Conservation (phyloP, 2,888 invertebrate genomes). For the Nemoura dubitans region DNA sequence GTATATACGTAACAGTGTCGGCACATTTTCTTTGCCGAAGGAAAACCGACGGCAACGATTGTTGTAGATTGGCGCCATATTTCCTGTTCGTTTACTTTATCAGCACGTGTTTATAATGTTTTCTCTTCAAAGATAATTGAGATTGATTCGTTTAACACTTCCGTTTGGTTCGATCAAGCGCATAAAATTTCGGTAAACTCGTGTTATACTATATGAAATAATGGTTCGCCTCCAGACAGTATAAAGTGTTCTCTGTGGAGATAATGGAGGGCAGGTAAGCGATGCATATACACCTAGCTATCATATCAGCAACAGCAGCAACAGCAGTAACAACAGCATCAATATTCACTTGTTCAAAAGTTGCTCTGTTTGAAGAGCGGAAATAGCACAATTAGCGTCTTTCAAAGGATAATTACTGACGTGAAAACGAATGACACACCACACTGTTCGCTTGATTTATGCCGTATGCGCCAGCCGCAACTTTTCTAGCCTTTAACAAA, state of each 20-base stretch:
- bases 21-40: background rate
- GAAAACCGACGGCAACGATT: background rate
- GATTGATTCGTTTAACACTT: slow-evolving; percentile 17
- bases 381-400: background rate
- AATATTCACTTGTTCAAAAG: background rate
- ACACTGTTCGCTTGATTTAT: background rate
- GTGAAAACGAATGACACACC: background rate
- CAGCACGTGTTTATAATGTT: background rate
- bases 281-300: background rate
- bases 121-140: background rate
- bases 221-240: background rate
- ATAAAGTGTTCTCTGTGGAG: background rate
- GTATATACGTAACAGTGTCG: background rate
- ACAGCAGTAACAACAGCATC: background rate
- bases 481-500: background rate
- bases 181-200: background rate
- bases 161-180: slow-evolving; percentile 2
- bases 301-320: background rate
- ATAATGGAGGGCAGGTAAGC: background rate
- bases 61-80: background rate
- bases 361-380: background rate
- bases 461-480: background rate
- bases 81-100: background rate
- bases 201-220: background rate
- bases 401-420: background rate